These are phyloP conservation scores for Troilus luridus DNA, from an alignment of 2,888 invertebrate genomes.

Conservation along the genomic window DNA sequence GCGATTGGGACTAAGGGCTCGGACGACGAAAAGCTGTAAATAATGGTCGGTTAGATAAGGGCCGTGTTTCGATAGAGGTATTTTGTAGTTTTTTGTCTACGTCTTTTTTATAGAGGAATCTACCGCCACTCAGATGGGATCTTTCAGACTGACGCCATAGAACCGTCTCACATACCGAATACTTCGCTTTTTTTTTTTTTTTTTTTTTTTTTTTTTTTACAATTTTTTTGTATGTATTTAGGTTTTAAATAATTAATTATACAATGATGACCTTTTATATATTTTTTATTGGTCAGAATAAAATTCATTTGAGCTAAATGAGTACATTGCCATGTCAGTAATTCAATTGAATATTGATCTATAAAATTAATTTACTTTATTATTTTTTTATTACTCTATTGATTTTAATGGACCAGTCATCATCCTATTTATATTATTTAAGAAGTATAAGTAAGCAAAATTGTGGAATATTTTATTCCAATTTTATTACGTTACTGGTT, in stretches of 20 bases:
- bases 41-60: slow-evolving; percentile 29
- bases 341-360: background rate
- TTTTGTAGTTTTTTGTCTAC: slow-evolving; percentile 38
- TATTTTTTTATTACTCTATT: background rate
- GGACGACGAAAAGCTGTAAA: slow-evolving; percentile 41
- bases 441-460: too few species aligned
- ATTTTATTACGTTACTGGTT: too few species aligned
- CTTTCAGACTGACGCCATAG: slow-evolving; percentile 24
- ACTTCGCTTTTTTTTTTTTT: slow-evolving; percentile 6
- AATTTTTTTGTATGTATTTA: background rate
- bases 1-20: background rate
- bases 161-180: slow-evolving; percentile 25
- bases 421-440: too few species aligned
- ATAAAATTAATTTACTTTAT: background rate
- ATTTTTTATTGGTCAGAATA: background rate
- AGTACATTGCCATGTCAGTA: background rate
- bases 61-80: slow-evolving; percentile 38
- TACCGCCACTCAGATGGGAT: slow-evolving; percentile 21
- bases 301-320: background rate
- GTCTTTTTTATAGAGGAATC: slow-evolving; percentile 27
- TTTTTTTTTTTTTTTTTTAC: background rate
- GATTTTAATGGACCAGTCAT: too few species aligned
- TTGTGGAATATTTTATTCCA: too few species aligned
- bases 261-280: background rate
- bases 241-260: background rate